These are phyloP conservation scores for Halichoeres trimaculatus DNA, from an alignment of 2,113 vertebrate species.

Conservation along the genomic window DNA sequence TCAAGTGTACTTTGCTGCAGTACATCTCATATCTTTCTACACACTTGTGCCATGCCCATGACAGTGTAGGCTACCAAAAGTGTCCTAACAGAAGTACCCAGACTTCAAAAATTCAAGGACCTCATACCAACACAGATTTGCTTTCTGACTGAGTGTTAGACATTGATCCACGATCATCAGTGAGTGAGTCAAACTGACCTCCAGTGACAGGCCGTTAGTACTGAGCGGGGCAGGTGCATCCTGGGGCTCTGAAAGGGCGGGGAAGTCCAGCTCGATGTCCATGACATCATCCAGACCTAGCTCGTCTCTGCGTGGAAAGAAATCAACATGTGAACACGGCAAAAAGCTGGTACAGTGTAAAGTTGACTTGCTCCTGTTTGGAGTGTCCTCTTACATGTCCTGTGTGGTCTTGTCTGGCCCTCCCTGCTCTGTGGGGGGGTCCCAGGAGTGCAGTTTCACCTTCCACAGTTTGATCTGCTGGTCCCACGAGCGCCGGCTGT, in stretches of 20 bases:
- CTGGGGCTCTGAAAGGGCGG: constrained; percentile 78
- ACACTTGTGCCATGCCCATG: no score
- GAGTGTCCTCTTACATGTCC: constrained; percentile 82
- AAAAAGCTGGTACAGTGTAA: background rate
- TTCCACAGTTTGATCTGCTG: constrained; percentile 98
- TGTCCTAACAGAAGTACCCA: no score
- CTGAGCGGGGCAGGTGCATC: constrained; percentile 6
- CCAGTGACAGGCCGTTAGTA: constrained; percentile 15
- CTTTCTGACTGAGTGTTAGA: no score
- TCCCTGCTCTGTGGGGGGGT: constrained; percentile 85
- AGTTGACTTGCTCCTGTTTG: background rate
- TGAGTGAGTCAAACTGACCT: constrained; percentile 52
- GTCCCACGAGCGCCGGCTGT: constrained; percentile 97
- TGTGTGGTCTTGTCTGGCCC: constrained; percentile 84
- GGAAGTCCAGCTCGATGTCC: constrained; percentile 88
- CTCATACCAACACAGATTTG: no score
- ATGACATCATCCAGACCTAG: constrained; percentile 88
- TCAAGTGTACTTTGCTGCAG: no score
- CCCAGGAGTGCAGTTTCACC: constrained; percentile 95
- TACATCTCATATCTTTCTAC: no score
- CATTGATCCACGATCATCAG: background rate
- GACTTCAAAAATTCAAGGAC: no score
- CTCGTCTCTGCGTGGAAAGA: constrained; percentile 79
- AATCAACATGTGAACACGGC: background rate
- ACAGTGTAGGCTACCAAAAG: no score